phyloP scores from a whole-genome alignment of 2,113 vertebrate genomes.

The Triplophysa dalaica region DNA sequence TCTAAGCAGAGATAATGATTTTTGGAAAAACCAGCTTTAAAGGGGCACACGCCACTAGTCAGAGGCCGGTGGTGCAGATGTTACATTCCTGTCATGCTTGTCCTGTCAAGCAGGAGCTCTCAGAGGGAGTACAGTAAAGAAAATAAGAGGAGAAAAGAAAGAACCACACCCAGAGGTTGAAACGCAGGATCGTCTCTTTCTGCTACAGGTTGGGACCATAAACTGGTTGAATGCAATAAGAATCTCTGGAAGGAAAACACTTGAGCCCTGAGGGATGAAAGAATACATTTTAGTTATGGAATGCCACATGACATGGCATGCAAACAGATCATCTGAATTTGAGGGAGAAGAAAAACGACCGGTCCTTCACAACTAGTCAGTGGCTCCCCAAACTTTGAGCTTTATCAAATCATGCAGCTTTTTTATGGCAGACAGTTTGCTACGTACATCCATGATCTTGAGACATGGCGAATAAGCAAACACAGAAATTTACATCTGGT shows the following conservation, averaged over 20 bases:
- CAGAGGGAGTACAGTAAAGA: conserved; percentile 2
- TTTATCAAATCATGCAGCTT: background rate
- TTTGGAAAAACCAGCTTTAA: conserved; percentile 13
- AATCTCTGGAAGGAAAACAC: conserved; percentile 35
- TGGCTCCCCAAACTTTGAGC: background rate
- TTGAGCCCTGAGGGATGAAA: conserved; percentile 16
- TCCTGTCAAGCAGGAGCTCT: conserved; percentile 43
- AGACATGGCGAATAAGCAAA: background rate
- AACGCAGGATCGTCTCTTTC: conserved; percentile 38
- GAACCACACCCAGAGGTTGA: conserved; percentile 42
- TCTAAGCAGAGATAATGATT: conserved; percentile 36
- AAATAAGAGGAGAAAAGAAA: conserved; percentile 36
- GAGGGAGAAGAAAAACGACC: background rate
- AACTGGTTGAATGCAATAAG: conserved; percentile 45
- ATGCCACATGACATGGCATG: conserved; percentile 42
- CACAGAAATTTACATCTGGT: conserved; percentile 26
- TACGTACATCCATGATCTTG: background rate
- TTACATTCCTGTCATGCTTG: conserved; percentile 53
- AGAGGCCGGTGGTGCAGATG: conserved; percentile 32
- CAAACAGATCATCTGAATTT: conserved; percentile 20
- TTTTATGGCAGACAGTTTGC: background rate
- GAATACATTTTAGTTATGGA: conserved; percentile 47
- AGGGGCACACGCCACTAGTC: background rate
- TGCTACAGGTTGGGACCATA: conserved; percentile 40
- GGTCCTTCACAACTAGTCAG: background rate